Base-by-base conservation (phyloP, 2,797 vertebrate species). In the Hephaestus fuliginosus region DNA sequence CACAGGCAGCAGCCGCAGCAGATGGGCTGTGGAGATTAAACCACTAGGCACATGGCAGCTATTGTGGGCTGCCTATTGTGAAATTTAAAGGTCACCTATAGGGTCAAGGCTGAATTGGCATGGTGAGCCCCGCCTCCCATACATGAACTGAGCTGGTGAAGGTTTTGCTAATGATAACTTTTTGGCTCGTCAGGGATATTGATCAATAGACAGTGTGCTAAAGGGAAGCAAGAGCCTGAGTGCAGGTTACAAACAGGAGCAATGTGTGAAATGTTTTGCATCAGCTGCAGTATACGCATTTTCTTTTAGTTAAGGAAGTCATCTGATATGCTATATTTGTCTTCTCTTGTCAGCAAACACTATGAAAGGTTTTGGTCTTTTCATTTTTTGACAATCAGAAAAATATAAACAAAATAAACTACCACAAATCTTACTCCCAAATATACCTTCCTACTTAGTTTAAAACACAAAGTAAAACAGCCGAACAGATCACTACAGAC, bases 21-120 rank as follows among this genome's bases (percentile, higher is more conserved):
- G 97, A 98, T 97, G 97, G 97, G 94, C 92, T 93, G 93, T 95
- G 95, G 96, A 95, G 96, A 96, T 95, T 93, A 97, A 93, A 91
- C 96, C 93, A 96, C 96, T 94, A 94, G 94, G 92, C 96, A 94
- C 95, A 96, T 97, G 96, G 94, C 95, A 90, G 67, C 90, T 93
- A 94, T 95, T 96, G 95, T 95, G 93, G 91, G 93, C 94, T 91
- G 91, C 92, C 94, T 93, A 95, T 95, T 96, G 95, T 95, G 82
- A 96, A 95, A 94, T 94, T 93, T 90, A 94, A 95, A 96, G 97
- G 96, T 96, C 96, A 91, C 87, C 93, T 92, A 76, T 82, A 77
- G 93, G 92, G 91, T 93, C 91, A 83, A 7, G 76, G 85, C 79
- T 90, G 89, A 89, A 81, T 88, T 82, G 76, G 55, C 85, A 58